A percentile compares a stretch with the other conserved stretches of the same genome.
These are phyloP conservation scores for Andrena bicolor DNA, from an alignment of 2,888 invertebrate species.

Conservation along the genomic window DNA sequence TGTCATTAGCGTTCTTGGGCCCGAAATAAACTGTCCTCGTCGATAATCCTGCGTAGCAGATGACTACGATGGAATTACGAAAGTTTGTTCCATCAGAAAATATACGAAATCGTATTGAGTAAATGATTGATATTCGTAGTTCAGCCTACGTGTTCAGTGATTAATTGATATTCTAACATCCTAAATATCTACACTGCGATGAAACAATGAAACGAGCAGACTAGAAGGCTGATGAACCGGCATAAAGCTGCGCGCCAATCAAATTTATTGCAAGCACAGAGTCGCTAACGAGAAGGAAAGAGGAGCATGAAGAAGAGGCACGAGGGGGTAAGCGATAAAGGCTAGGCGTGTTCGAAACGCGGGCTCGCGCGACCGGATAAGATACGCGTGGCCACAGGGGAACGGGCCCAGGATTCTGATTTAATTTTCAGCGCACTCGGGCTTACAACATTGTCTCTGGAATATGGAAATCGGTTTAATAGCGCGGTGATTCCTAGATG, in stretches of 20 bases:
- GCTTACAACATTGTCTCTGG: constrained; percentile 62
- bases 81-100: neutral
- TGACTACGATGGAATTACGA: constrained; percentile 4
- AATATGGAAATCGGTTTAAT: constrained; percentile 62
- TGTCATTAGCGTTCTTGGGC: constrained; percentile 52
- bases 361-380: constrained; percentile 57
- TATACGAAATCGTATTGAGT: constrained; percentile 62
- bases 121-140: too few relatives aligned
- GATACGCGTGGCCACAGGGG: constrained; percentile 38
- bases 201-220: constrained; percentile 40
- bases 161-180: constrained; percentile 74
- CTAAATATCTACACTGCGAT: constrained; percentile 50
- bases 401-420: constrained; percentile 36
- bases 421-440: constrained; percentile 54
- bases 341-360: constrained; percentile 58
- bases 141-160: too few relatives aligned
- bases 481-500: constrained; percentile 46
- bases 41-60: constrained; percentile 44
- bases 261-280: constrained; percentile 74
- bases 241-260: constrained; percentile 54
- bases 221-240: neutral
- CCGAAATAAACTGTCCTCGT: constrained; percentile 47
- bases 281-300: constrained; percentile 65
- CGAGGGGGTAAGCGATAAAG: constrained; percentile 55
- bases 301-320: constrained; percentile 45